Evolutionary conservation across 2,888 invertebrate species (phyloP).

Genomic region (Hirtodrosophila trivittata): DNA sequence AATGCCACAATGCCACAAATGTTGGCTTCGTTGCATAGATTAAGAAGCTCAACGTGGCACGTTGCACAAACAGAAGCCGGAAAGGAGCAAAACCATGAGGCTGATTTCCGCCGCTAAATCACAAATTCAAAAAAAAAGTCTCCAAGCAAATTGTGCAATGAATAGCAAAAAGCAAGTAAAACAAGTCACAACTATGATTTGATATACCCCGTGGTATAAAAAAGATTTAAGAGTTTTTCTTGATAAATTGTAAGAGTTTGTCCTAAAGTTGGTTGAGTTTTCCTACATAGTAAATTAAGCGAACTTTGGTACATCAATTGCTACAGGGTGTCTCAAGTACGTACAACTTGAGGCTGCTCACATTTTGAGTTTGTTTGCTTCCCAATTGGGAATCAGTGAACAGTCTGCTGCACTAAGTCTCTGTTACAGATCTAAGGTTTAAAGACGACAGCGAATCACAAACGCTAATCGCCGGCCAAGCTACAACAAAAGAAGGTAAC

Average conservation of each 20-base stretch:
- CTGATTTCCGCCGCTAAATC: constrained; percentile 41
- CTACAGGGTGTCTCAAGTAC: constrained; percentile 16
- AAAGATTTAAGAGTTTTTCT: no score
- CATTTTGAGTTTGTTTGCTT: constrained; percentile 47
- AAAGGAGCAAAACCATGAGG: constrained; percentile 11
- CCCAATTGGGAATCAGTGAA: constrained; percentile 50
- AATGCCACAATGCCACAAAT: constrained; percentile 13
- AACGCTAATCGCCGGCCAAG: constrained; percentile 55
- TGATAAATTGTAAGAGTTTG: no score
- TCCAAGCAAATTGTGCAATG: constrained; percentile 44
- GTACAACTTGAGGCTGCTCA: constrained; percentile 9
- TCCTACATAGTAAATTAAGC: no score
- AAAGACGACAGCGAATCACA: constrained; percentile 29
- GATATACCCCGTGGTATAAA: background rate
- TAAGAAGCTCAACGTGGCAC: constrained; percentile 10
- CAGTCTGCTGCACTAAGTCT: constrained; percentile 9
- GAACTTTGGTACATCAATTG: background rate
- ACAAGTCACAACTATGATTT: background rate
- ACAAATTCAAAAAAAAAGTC: constrained; percentile 18
- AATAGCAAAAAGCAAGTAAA: constrained; percentile 27
- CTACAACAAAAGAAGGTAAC: constrained; percentile 4
- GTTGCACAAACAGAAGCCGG: constrained; percentile 30
- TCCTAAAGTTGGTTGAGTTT: no score
- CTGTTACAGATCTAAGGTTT: constrained; percentile 11
- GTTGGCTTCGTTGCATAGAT: constrained; percentile 20